Percentiles rank a stretch among this genome's conserved stretches.
Evolutionary conservation across 2,113 vertebrate genomes (phyloP).

Genomic region (Dendropsophus ebraccatus): DNA sequence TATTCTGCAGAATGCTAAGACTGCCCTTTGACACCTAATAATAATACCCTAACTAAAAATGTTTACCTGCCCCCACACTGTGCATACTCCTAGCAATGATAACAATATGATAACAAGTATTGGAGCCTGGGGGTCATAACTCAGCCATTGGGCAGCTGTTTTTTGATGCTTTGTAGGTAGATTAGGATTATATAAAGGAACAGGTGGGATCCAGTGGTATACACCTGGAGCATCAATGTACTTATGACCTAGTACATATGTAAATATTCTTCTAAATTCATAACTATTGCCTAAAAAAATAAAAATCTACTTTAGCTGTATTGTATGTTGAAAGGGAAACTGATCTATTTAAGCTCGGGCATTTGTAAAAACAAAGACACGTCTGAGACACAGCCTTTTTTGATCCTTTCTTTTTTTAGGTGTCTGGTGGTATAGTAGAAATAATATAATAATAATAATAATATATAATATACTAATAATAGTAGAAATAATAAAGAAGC

Average conservation of each 20-base stretch:
- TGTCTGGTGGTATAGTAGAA: too few species aligned
- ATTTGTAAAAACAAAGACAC: background rate
- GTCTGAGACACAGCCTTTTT: too few species aligned
- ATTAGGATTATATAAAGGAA: constrained; percentile 40
- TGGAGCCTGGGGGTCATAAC: constrained; percentile 13
- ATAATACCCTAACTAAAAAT: constrained; percentile 22
- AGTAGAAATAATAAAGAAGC: too few species aligned
- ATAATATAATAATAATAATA: too few species aligned
- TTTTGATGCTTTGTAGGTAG: constrained; percentile 23
- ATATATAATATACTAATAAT: too few species aligned
- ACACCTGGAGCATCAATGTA: constrained; percentile 11
- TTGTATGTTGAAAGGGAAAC: background rate
- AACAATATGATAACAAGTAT: constrained; percentile 22
- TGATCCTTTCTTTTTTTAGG: too few species aligned
- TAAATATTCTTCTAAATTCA: background rate
- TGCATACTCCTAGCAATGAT: constrained; percentile 21
- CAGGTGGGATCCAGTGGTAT: constrained; percentile 27
- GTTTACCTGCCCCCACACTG: background rate
- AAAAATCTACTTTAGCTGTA: background rate
- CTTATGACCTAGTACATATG: background rate
- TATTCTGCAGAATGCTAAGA: constrained; percentile 28
- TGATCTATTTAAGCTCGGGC: background rate
- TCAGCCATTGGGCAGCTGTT: constrained; percentile 36
- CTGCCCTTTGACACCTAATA: constrained; percentile 50
- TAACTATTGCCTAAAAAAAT: background rate